A percentile compares a stretch with the other conserved stretches of the same genome.
Evolutionary conservation across 2,113 vertebrate genomes (phyloP).

Genomic region (Cromileptes altivelis): DNA sequence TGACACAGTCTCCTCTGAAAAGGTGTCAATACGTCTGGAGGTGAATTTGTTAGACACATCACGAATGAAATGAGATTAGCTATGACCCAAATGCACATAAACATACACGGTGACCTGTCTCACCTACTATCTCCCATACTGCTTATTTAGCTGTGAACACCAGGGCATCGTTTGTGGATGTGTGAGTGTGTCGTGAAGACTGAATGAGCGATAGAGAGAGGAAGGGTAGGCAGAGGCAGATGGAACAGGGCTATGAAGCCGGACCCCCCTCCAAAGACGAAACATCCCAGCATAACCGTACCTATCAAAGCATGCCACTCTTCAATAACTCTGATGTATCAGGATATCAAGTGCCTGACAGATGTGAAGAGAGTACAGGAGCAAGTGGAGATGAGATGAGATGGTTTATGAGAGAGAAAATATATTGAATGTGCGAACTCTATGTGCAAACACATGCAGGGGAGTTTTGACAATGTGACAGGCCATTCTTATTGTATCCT

Average conservation of each 20-base stretch:
- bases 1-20: conserved; percentile 60
- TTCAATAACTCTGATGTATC: conserved; percentile 56
- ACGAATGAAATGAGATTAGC: conserved; percentile 61
- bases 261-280: conserved; percentile 22
- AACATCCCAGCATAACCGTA: conserved; percentile 39
- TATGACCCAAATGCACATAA: conserved; percentile 51
- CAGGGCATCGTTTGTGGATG: not conserved
- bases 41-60: conserved; percentile 68
- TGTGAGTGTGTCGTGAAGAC: not conserved
- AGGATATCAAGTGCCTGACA: conserved; percentile 56
- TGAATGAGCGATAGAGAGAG: not conserved
- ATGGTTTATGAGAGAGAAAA: conserved; percentile 25
- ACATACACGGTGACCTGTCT: conserved; percentile 44
- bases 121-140: conserved; percentile 15
- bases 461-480: conserved; percentile 26
- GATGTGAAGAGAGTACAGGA: conserved; percentile 39
- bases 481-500: not conserved
- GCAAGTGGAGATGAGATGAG: conserved; percentile 39
- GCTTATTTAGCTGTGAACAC: conserved; percentile 6
- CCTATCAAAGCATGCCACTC: conserved; percentile 53
- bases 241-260: not conserved
- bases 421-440: conserved; percentile 14
- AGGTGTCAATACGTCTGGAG: conserved; percentile 73
- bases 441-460: conserved; percentile 5
- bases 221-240: conserved; percentile 14